Evolutionary conservation across 1,140 invertebrate genomes (phyloP).

Genomic region (Leptopilina boulardi): DNA sequence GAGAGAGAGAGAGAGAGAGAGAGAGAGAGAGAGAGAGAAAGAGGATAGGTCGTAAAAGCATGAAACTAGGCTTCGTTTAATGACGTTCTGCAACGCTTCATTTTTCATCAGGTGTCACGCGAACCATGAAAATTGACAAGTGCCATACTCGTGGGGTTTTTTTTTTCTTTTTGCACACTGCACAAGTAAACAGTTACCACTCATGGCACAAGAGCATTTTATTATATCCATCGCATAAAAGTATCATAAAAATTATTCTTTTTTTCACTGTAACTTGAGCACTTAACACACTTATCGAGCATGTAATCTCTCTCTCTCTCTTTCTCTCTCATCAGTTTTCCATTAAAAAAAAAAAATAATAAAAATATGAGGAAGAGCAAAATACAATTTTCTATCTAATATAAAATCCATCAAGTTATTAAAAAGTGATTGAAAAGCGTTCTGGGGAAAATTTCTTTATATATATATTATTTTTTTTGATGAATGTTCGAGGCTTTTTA

Average conservation of each 20-base stretch:
- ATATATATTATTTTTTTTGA: not conserved
- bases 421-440: slow-evolving; percentile 10
- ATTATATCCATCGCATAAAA: slow-evolving; percentile 17
- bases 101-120: slow-evolving; percentile 51
- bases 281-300: slow-evolving; percentile 9
- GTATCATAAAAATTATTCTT: slow-evolving; percentile 7
- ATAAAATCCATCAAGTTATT: slow-evolving; percentile 14
- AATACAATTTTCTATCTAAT: not conserved
- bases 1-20: too few species aligned
- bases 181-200: slow-evolving; percentile 11
- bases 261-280: not conserved
- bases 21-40: too few species aligned
- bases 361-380: not conserved
- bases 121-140: slow-evolving; percentile 49
- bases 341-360: not conserved
- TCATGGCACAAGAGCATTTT: not conserved
- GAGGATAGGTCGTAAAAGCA: slow-evolving; percentile 46
- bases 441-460: not conserved
- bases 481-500: not conserved
- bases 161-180: slow-evolving; percentile 9
- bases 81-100: slow-evolving; percentile 49
- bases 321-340: not conserved
- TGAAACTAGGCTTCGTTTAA: slow-evolving; percentile 48
- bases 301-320: not conserved
- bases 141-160: slow-evolving; percentile 10